Base-by-base conservation (phyloP, 2,888 invertebrate genomes). In the Linnaemya vulpina region DNA sequence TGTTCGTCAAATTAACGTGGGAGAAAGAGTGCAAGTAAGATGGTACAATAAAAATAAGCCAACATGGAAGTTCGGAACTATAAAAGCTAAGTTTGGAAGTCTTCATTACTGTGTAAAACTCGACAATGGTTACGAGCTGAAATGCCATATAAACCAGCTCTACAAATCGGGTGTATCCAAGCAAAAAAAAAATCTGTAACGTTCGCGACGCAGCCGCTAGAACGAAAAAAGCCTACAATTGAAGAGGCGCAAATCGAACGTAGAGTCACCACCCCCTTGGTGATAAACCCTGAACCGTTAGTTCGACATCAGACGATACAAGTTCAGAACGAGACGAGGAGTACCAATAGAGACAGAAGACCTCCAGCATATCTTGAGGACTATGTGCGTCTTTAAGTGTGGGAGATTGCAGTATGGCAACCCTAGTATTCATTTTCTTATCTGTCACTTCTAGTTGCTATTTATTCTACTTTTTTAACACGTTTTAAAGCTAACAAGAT, bases 371-470 rank as follows among this genome's bases (percentile, higher is more conserved):
- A 38, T 70, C 53, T 70, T 13, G 40, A 40, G 13, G 53, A 70
- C 70, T 55, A 38, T 51, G 70, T 51, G 38, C 30, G 11, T 30
- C 70, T 53, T 70, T 70, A 70, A 70, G 70, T 53, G 70, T 53
- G 70, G 53, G 70, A 70, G 70, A 70, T 11, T 70, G 70, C 35
- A 70, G n/a, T 51, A 30, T 30, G 30, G 5, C 30, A 30, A 30
- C 2, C 30, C 30, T 30, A 30, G 30, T 30, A 30, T 30, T 30
- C 30, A 30, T 30, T 30, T 30, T 30, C 30, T 30, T 30, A 30
- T 30, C 30, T 30, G 30, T 30, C 30, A 30, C 5, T 30, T 30
- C 30, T 30, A 30, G 30, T 30, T 30, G 30, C 30, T 30, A 30
- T 30, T 30, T 30, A 30, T 30, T 30, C 30, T 30, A 30, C 30